A percentile compares a stretch with the other conserved stretches of the same genome.
Conservation (phyloP, 1,140 invertebrate species). For the Lycorma delicatula region DNA sequence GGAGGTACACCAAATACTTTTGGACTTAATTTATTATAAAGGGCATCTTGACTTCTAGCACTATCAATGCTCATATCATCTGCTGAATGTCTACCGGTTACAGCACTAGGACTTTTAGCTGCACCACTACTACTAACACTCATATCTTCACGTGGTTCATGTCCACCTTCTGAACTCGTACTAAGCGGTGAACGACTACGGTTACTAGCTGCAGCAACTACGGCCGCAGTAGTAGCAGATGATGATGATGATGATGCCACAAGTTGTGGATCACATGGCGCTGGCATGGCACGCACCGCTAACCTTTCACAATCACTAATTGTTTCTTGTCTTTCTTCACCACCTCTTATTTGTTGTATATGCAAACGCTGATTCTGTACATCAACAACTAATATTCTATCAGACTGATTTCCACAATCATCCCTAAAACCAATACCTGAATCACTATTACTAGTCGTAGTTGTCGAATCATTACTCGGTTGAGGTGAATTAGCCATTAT, state of each 20-base stretch:
- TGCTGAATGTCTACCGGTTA: conserved; percentile 19
- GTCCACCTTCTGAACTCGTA: conserved; percentile 27
- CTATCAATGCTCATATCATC: conserved; percentile 31
- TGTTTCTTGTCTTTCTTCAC: conserved; percentile 5
- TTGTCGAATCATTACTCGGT: conserved; percentile 68
- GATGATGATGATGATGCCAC: too few species aligned
- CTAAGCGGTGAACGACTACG: conserved; percentile 30
- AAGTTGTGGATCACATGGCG: conserved; percentile 31
- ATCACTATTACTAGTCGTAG: conserved; percentile 86
- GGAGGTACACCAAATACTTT: conserved; percentile 42
- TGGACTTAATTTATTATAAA: conserved; percentile 43
- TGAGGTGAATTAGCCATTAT: conserved; percentile 63
- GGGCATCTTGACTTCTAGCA: conserved; percentile 28
- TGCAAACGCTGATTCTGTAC: conserved; percentile 47
- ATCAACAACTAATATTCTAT: conserved; percentile 72
- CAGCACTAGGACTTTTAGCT: conserved; percentile 26
- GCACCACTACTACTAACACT: conserved; percentile 27
- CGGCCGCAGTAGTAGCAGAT: too few species aligned
- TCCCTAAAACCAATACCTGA: conserved; percentile 89
- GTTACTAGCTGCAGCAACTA: conserved; percentile 15
- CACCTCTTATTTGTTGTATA: conserved; percentile 33
- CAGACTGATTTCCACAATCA: conserved; percentile 70
- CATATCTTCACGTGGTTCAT: conserved; percentile 27
- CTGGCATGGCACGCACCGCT: conserved; percentile 45
- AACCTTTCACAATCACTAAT: conserved; percentile 31